Conservation (phyloP, 2,797 vertebrate species). For the Cryptoblepharus egeriae region DNA sequence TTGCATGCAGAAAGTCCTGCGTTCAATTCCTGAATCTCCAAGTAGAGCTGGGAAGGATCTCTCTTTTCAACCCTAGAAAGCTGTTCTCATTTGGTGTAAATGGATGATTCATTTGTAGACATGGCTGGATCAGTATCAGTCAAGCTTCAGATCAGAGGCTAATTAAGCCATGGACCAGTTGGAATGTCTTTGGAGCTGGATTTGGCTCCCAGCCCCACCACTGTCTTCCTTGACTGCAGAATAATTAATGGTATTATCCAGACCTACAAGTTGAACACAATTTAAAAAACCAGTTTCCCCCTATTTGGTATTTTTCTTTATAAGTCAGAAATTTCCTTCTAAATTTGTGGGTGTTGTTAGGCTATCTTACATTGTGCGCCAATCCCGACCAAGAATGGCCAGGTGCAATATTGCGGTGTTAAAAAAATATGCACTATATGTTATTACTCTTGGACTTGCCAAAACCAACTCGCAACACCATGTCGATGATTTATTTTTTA, state of each 20-base stretch:
- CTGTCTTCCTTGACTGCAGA: neutral
- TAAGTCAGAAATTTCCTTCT: slow-evolving; percentile 16
- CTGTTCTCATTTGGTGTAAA: too few relatives aligned
- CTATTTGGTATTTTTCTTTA: slow-evolving; percentile 23
- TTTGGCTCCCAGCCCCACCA: too few relatives aligned
- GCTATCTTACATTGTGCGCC: neutral
- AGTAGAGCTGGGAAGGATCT: too few relatives aligned
- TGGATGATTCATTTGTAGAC: too few relatives aligned
- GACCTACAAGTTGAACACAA: slow-evolving; percentile 20
- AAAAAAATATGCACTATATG: slow-evolving; percentile 3
- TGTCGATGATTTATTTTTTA: slow-evolving; percentile 11
- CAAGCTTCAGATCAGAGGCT: too few relatives aligned
- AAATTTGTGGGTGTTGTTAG: slow-evolving; percentile 2
- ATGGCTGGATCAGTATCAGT: too few relatives aligned
- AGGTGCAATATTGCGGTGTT: slow-evolving; percentile 26
- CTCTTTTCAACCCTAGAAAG: too few relatives aligned
- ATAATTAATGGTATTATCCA: slow-evolving; percentile 6
- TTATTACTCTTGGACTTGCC: slow-evolving; percentile 1
- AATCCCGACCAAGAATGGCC: slow-evolving; percentile 29
- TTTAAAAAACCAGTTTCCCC: neutral
- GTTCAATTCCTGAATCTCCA: too few relatives aligned
- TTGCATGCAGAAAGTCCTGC: too few relatives aligned
- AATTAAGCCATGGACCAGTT: too few relatives aligned
- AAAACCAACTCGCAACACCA: slow-evolving; percentile 9
- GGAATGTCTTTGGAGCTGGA: too few relatives aligned